Conservation (phyloP, 1,140 invertebrate genomes). For the Carposina sasakii region DNA sequence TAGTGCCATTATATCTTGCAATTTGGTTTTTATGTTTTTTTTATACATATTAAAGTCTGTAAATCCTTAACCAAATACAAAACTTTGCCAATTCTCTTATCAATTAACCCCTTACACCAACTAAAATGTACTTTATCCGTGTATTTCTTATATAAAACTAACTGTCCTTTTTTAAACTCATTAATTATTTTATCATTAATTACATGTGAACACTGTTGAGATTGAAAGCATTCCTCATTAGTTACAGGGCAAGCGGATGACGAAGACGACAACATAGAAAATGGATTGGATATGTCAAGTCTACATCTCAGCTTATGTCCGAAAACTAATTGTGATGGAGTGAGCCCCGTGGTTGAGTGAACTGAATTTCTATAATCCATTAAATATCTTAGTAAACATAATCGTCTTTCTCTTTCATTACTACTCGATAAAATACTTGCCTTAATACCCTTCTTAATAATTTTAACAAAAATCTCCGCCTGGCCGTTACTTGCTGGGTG, state of each 20-base stretch:
- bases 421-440: background rate
- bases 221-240: background rate
- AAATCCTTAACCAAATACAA: conserved; percentile 4
- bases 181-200: background rate
- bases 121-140: conserved; percentile 1
- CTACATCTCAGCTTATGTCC: conserved; percentile 4
- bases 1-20: background rate
- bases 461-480: conserved; percentile 9
- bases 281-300: background rate
- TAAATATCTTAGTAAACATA: background rate
- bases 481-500: conserved; percentile 12
- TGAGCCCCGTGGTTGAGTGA: conserved; percentile 3
- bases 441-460: conserved; percentile 9
- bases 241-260: background rate
- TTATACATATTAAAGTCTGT: background rate
- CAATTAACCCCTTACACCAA: conserved; percentile 3
- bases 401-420: background rate
- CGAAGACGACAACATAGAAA: background rate
- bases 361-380: conserved; percentile 7
- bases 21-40: conserved; percentile 9
- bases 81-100: conserved; percentile 5
- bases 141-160: conserved; percentile 5
- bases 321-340: conserved; percentile 5
- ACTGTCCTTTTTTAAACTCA: background rate
- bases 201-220: conserved; percentile 5